Conservation (phyloP, 1,140 invertebrate genomes). For the Drosophila mauritiana region DNA sequence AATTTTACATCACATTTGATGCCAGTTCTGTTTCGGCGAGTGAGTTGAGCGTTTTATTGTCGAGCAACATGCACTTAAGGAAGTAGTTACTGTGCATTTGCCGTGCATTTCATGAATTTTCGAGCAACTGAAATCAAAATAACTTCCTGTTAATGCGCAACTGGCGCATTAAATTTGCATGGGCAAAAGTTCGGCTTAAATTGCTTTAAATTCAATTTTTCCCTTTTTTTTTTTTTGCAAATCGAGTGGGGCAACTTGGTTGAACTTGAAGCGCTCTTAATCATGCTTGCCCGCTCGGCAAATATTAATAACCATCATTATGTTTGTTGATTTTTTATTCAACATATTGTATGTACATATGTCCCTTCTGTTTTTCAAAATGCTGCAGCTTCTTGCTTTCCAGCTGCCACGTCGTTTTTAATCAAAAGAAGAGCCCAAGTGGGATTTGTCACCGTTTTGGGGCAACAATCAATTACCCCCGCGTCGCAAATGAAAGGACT, state of each 20-base stretch:
- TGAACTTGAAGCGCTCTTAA: too few relatives aligned
- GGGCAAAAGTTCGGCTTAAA: neutral
- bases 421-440: neutral
- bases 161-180: neutral
- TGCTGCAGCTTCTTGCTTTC: too few relatives aligned
- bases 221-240: too few relatives aligned
- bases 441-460: neutral
- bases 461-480: neutral
- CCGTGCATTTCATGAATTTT: constrained; percentile 4
- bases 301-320: too few relatives aligned
- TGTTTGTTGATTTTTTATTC: too few relatives aligned
- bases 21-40: neutral
- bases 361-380: too few relatives aligned
- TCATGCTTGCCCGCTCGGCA: too few relatives aligned
- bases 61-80: neutral
- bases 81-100: neutral
- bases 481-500: neutral
- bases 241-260: too few relatives aligned
- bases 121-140: constrained; percentile 1
- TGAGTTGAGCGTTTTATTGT: neutral
- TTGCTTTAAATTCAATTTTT: neutral
- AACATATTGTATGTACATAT: too few relatives aligned
- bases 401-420: neutral
- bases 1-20: neutral
- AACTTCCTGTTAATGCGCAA: neutral